A percentile compares a stretch with the other conserved stretches of the same genome.
Evolutionary conservation across 2,113 vertebrate genomes (phyloP).

Genomic region (Podarcis raffonei): DNA sequence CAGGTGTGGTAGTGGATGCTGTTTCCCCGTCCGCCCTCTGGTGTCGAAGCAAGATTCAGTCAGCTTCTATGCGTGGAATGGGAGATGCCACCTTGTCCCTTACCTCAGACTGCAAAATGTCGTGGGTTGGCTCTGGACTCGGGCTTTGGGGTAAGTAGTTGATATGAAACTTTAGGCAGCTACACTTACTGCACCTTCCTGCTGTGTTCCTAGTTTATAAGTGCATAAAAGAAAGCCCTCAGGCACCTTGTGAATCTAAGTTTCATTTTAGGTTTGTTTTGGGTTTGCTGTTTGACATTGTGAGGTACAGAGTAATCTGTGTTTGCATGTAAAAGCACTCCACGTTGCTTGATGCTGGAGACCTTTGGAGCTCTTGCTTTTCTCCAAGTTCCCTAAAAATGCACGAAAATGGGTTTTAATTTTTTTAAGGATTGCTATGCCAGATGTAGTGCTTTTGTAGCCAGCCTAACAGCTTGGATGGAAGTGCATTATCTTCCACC

Average conservation of each 20-base stretch:
- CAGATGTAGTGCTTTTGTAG: conserved; percentile 10
- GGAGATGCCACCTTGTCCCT: neutral
- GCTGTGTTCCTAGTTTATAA: neutral
- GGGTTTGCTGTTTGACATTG: neutral
- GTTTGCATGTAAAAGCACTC: neutral
- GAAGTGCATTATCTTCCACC: neutral
- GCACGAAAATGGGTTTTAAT: neutral
- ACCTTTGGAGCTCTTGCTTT: neutral
- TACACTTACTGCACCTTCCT: neutral
- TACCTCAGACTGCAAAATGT: neutral
- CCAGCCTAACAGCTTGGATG: conserved; percentile 20
- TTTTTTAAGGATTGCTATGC: neutral
- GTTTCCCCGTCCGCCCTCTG: neutral
- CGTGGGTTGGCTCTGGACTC: neutral
- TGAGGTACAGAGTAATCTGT: neutral
- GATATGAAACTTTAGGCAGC: neutral
- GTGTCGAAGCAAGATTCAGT: neutral
- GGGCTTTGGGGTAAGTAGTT: neutral
- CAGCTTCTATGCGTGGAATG: neutral
- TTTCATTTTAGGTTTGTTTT: neutral
- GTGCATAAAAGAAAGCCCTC: neutral
- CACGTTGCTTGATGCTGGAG: neutral
- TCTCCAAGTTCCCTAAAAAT: neutral
- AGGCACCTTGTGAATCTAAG: neutral
- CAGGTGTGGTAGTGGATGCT: neutral